Conservation (phyloP, 2,113 vertebrate species). For the Eira barbara region DNA sequence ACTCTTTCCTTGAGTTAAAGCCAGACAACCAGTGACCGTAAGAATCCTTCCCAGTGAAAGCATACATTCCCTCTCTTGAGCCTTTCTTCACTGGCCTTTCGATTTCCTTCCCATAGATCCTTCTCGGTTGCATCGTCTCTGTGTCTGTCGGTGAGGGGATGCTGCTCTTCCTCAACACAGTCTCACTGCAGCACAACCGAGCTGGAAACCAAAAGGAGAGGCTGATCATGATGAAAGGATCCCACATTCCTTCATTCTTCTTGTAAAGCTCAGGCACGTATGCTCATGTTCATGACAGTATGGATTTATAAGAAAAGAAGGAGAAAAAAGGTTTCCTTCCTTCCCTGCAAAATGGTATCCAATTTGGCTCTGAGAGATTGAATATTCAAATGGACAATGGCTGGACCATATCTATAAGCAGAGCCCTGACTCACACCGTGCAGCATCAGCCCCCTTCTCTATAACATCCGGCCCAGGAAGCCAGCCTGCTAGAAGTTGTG, state of each 20-base stretch:
- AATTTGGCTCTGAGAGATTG: not conserved
- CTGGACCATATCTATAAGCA: not conserved
- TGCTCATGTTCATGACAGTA: not conserved
- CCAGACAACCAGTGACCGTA: not conserved
- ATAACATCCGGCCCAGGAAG: not conserved
- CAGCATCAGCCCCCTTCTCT: not conserved
- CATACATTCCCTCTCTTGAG: not conserved
- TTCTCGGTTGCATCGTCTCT: not conserved
- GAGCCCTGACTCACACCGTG: not conserved
- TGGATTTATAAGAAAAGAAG: not conserved
- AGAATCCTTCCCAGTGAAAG: not conserved
- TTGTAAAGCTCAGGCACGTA: not conserved
- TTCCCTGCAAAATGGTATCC: not conserved
- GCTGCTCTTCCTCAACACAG: not conserved
- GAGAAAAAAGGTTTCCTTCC: not conserved
- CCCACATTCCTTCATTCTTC: not conserved
- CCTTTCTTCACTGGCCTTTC: not conserved
- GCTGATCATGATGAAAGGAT: not conserved
- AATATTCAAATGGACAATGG: not conserved
- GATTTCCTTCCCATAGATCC: not conserved
- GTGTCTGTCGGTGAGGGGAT: not conserved
- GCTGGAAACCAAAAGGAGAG: constrained; percentile 1
- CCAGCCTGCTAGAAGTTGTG: not conserved
- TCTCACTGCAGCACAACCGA: not conserved
- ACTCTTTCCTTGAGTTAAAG: not conserved